Percentiles rank a stretch among this genome's conserved stretches.
Conservation (phyloP, 2,888 invertebrate genomes). For the Stenichneumon culpator region DNA sequence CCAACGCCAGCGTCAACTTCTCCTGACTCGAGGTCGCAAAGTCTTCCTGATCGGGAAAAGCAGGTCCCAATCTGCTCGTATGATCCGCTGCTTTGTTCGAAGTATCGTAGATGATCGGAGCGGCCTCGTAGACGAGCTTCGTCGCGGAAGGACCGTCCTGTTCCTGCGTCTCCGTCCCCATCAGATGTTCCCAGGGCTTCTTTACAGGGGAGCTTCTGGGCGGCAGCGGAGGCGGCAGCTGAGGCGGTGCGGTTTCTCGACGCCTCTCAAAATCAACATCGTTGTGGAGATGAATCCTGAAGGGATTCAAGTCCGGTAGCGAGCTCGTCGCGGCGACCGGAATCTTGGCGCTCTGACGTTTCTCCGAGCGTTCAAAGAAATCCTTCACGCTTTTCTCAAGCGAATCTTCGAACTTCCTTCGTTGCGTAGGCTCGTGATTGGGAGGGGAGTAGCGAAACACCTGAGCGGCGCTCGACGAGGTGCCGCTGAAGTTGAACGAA, state of each 20-base stretch:
- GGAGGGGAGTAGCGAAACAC: not conserved
- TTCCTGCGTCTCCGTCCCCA: not conserved
- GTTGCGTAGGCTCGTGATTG: not conserved
- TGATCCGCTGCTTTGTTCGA: not conserved
- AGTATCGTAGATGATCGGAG: constrained; percentile 13
- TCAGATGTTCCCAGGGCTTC: constrained; percentile 3
- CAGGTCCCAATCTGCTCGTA: not conserved
- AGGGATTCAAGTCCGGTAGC: constrained; percentile 51
- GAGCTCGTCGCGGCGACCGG: not conserved
- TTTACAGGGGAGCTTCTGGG: not conserved
- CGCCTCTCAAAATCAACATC: not conserved
- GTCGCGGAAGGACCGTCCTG: not conserved
- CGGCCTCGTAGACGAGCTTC: constrained; percentile 1
- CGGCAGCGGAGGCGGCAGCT: constrained; percentile 26
- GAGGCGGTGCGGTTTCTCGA: not conserved
- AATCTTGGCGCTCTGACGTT: not conserved
- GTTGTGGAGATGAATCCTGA: constrained; percentile 43
- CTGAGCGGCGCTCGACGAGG: not conserved
- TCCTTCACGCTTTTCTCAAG: not conserved
- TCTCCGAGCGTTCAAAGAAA: constrained; percentile 22
- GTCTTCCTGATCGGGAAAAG: not conserved
- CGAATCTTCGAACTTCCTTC: constrained; percentile 46
- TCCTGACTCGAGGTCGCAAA: not conserved
- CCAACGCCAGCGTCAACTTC: constrained; percentile 9
- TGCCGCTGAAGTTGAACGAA: not conserved